Evolutionary conservation across 2,888 invertebrate genomes (phyloP), one percentile per base, ranked within the genome.

Genomic region (Lottia scabra): DNA sequence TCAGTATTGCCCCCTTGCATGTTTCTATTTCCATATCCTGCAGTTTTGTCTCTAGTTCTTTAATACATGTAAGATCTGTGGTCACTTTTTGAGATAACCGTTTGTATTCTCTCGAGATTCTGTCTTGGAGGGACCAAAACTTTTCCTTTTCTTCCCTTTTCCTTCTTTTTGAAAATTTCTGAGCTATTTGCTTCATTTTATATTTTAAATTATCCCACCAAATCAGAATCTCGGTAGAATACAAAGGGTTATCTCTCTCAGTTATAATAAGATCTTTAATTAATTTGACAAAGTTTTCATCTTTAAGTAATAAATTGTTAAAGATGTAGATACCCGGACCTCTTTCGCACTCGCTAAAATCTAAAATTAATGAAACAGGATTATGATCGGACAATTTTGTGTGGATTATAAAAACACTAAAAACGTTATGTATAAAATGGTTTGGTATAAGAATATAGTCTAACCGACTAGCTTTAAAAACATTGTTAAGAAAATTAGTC

Each of bases 121-220:
- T 70, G 15, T 67, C 70, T 70, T 73, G 63, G 62, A 67, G 26
- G 43, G 27, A 43, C 27, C 38, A 73, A 67, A 38, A 67, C 38
- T 70, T 43, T 46, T 44, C 30, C 63, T 68, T 65, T 65, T 63
- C 27, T 45, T 23, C 30, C 23, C 65, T 68, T 19, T 8, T 43
- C 27, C n/a, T 66, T 30, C 26, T 68, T 45, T 68, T 56, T 23
- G 68, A 38, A 23, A 44, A 68, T 62, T 16, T 44, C 19, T 65
- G 63, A 16, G 65, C 19, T 38, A 45, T 56, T 30, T 67, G 45
- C 48, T 71, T 74, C 15, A 68, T 26, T 26, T 66, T 65, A 65
- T 71, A 74, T 65, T 71, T 74, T 15, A 74, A 48, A 66, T 74
- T 71, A 66, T 68, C 74, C 74, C 68, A 74, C 74, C 68, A 74